These are phyloP conservation scores for Hydractinia echinata DNA, from an alignment of 30 jellyfish, hydroid and myxozoan genomes.

Conservation along the genomic window DNA sequence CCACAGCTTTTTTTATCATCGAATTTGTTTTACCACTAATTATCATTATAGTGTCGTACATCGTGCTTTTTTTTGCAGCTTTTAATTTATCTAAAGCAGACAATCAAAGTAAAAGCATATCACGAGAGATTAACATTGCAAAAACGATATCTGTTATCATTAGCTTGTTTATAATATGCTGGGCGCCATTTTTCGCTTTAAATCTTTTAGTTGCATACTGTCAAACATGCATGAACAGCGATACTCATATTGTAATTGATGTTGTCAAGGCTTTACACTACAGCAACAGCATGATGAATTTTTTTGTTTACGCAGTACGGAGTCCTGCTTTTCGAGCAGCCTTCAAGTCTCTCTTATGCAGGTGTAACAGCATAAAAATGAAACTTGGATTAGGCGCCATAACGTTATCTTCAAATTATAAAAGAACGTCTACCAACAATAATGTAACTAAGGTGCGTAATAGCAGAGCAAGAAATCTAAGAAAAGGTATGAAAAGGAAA, in stretches of 20 bases:
- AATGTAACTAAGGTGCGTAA: too few relatives aligned
- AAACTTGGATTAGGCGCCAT: conserved; percentile 9
- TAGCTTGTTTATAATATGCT: conserved; percentile 64
- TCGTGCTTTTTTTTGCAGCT: conserved; percentile 61
- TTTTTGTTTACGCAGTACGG: conserved; percentile 80
- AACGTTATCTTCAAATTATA: neutral
- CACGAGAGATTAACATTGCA: conserved; percentile 70
- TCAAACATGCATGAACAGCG: conserved; percentile 29
- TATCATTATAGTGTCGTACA: conserved; percentile 43
- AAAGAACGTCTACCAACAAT: too few relatives aligned
- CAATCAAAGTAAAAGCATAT: conserved; percentile 34
- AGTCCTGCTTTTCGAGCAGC: conserved; percentile 78
- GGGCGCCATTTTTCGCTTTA: conserved; percentile 82
- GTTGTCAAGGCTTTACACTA: conserved; percentile 53
- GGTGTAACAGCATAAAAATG: conserved; percentile 14
- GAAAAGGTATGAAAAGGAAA: too few relatives aligned
- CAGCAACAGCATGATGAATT: conserved; percentile 83
- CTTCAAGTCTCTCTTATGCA: conserved; percentile 48
- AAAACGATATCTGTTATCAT: conserved; percentile 68
- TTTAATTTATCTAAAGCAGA: conserved; percentile 34
- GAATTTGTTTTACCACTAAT: conserved; percentile 63
- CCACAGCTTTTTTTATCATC: conserved; percentile 33
- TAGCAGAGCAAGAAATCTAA: too few relatives aligned
- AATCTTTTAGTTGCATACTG: conserved; percentile 50
- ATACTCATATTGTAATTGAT: conserved; percentile 1